These are phyloP conservation scores for Eudyptes chrysolophus DNA, from an alignment of 2,113 vertebrate species.

Conservation along the genomic window DNA sequence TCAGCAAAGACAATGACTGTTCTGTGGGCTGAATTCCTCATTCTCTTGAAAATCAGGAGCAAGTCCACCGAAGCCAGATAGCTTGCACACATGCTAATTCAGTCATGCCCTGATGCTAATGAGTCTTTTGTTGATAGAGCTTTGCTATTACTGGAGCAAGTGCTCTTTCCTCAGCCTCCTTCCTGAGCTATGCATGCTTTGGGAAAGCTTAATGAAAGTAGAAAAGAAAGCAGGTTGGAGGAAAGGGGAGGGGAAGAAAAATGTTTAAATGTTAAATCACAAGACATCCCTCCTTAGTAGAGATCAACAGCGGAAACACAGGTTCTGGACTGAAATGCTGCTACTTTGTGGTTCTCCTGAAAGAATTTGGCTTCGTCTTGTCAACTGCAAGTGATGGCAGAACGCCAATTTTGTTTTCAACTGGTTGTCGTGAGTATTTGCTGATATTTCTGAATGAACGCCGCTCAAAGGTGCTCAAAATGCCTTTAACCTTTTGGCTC, in stretches of 20 bases:
- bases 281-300: neutral
- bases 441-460: neutral
- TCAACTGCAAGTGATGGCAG: neutral
- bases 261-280: neutral
- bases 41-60: neutral
- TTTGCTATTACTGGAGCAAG: neutral
- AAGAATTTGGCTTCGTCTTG: neutral
- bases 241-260: neutral
- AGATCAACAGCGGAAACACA: neutral
- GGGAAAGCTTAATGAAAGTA: neutral
- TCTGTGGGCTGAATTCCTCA: neutral
- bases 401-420: neutral
- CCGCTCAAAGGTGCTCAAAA: neutral
- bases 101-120: neutral
- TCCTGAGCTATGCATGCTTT: neutral
- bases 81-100: accelerated
- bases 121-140: neutral
- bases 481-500: neutral
- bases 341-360: neutral
- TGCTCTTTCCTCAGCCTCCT: neutral
- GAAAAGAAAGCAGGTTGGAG: neutral
- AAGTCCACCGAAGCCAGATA: neutral
- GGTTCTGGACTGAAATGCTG: neutral
- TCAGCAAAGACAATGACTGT: neutral
- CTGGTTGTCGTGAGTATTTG: neutral